Base-by-base conservation (phyloP, 2,888 invertebrate species). In the Trypoxylon attenuatum region DNA sequence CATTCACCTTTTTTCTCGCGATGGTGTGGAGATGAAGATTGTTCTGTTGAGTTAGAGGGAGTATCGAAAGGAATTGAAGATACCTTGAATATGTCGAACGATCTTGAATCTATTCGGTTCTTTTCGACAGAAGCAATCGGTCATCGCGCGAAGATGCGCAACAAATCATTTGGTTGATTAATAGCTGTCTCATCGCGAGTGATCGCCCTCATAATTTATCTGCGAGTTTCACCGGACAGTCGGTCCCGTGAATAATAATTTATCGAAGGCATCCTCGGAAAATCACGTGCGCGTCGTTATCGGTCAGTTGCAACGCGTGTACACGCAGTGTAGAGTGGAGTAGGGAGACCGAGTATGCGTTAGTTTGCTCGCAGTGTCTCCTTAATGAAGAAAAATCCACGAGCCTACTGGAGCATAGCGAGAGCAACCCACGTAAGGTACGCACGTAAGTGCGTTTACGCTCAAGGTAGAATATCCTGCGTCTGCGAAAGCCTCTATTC, bases 351-450 rank as follows among this genome's bases (percentile, higher is more conserved):
- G 56, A 59, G 61, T 57, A 63, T 64, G 51, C 41, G 13, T 18
- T 42, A 55, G 60, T n/a, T n/a, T n/a, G 33, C 69, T 69, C 51
- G 52, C 41, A 45, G 69, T 71, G 76, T 75, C 68, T 68, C 67
- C 72, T 79, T 79, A 78, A 80, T 73, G 73, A 80, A 78, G 62
- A 79, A 79, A 77, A 80, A 80, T 69, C 58, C 58, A 39, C 59
- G 67, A 61, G 58, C 55, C 76, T 80, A 79, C 69, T 76, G 81
- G 77, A 80, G 80, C 80, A 77, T 79, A 59, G 59, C 76, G 64
- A 71, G 67, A 60, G 53, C 67, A 47, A 46, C 65, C 69, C 59
- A 76, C 76, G 70, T 68, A 69, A 59, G 53, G 49, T 55, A 63
- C 13, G 10, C n/a, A 4, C 56, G 39, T 45, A 22, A 43, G 49